Conservation (phyloP, 2,888 invertebrate genomes). For the Chloroclysta siterata region DNA sequence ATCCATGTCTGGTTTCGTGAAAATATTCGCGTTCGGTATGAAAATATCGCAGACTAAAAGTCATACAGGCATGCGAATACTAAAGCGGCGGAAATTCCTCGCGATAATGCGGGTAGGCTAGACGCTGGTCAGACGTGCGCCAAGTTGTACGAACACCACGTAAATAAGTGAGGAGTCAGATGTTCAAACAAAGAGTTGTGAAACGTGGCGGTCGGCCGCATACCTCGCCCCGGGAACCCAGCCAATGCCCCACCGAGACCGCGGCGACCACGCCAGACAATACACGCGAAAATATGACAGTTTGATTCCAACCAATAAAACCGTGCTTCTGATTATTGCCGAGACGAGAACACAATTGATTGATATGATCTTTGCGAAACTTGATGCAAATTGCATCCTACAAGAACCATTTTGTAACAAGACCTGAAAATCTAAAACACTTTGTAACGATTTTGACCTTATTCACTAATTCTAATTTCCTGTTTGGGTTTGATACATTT, state of each 20-base stretch:
- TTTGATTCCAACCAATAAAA: constrained; percentile 49
- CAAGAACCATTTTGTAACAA: not conserved
- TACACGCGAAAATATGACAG: constrained; percentile 63
- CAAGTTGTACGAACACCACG: constrained; percentile 62
- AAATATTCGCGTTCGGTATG: constrained; percentile 68
- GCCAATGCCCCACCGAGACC: constrained; percentile 72
- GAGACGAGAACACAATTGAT: constrained; percentile 24
- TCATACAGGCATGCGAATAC: constrained; percentile 73
- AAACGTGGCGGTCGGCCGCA: constrained; percentile 72
- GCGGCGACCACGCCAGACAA: constrained; percentile 55
- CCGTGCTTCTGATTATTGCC: constrained; percentile 19
- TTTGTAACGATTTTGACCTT: constrained; percentile 32
- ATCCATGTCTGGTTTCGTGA: constrained; percentile 62
- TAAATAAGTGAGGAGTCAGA: constrained; percentile 69
- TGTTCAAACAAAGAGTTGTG: constrained; percentile 78
- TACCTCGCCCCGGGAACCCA: constrained; percentile 71
- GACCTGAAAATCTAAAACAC: constrained; percentile 12
- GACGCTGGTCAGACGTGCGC: constrained; percentile 77
- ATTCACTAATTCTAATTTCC: constrained; percentile 40
- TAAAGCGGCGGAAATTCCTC: constrained; percentile 74
- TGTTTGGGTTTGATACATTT: constrained; percentile 34
- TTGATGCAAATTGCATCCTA: constrained; percentile 8
- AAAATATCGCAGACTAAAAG: constrained; percentile 68
- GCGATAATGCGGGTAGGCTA: constrained; percentile 67
- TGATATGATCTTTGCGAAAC: constrained; percentile 20